Conservation (phyloP, 2,113 vertebrate genomes). For the Rostratula benghalensis region DNA sequence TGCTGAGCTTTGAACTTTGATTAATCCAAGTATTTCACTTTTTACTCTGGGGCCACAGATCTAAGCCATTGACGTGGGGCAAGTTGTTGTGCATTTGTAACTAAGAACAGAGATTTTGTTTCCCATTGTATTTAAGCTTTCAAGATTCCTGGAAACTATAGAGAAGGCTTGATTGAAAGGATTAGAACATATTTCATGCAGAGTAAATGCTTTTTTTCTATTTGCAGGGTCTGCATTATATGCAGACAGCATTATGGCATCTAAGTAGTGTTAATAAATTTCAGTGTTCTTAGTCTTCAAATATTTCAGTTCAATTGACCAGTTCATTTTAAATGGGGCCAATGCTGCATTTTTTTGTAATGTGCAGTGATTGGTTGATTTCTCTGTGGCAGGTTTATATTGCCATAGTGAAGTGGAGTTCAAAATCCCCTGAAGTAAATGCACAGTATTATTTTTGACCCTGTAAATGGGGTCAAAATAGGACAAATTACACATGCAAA, state of each 20-base stretch:
- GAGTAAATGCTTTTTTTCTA: background rate
- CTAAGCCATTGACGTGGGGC: background rate
- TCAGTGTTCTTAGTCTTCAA: background rate
- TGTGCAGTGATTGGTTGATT: background rate
- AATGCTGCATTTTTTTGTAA: background rate
- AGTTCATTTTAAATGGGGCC: background rate
- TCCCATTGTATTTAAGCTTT: background rate
- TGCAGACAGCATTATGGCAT: background rate
- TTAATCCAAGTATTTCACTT: background rate
- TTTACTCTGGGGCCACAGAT: background rate
- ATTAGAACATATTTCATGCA: background rate
- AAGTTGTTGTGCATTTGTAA: background rate
- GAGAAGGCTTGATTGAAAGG: background rate
- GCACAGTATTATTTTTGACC: background rate
- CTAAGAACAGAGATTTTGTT: background rate
- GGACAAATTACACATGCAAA: background rate
- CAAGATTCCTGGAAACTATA: background rate
- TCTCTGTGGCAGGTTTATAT: background rate
- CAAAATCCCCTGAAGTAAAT: background rate
- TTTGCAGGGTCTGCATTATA: background rate
- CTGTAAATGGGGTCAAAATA: background rate
- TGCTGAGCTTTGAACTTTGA: background rate
- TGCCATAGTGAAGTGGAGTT: background rate
- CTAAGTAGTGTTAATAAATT: background rate
- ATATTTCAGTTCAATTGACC: background rate